Conservation (phyloP, 1,140 invertebrate species). For the Ridgeia piscesae region DNA sequence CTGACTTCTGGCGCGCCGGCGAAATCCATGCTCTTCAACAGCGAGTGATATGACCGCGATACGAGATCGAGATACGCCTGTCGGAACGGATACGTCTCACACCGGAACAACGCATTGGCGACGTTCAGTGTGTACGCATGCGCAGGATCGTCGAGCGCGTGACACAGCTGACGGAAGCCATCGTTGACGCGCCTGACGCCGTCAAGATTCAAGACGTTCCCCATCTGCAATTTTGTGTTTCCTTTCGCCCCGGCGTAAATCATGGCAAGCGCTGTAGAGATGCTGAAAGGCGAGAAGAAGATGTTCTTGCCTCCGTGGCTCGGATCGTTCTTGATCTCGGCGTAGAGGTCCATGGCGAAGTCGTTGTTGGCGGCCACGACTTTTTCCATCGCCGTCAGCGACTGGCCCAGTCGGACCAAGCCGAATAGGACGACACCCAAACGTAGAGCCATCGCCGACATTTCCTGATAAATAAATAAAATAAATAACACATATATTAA, state of each 20-base stretch:
- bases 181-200: neutral
- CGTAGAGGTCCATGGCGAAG: constrained; percentile 22
- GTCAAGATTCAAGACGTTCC: neutral
- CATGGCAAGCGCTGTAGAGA: constrained; percentile 18
- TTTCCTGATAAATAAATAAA: neutral
- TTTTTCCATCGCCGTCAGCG: neutral
- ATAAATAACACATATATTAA: neutral
- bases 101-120: constrained; percentile 12
- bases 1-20: constrained; percentile 35
- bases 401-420: neutral
- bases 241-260: constrained; percentile 16
- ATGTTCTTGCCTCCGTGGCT: neutral
- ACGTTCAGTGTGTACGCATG: neutral
- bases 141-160: neutral
- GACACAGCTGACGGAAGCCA: neutral
- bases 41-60: neutral
- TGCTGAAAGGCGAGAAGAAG: constrained; percentile 23
- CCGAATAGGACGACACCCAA: neutral
- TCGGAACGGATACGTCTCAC: neutral
- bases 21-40: constrained; percentile 24
- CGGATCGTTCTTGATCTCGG: neutral
- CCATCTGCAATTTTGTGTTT: constrained; percentile 19
- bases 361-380: constrained; percentile 18
- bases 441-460: neutral
- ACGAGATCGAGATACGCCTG: neutral